phyloP scores from a whole-genome alignment of 2,888 invertebrate species.

The Troides helena region DNA sequence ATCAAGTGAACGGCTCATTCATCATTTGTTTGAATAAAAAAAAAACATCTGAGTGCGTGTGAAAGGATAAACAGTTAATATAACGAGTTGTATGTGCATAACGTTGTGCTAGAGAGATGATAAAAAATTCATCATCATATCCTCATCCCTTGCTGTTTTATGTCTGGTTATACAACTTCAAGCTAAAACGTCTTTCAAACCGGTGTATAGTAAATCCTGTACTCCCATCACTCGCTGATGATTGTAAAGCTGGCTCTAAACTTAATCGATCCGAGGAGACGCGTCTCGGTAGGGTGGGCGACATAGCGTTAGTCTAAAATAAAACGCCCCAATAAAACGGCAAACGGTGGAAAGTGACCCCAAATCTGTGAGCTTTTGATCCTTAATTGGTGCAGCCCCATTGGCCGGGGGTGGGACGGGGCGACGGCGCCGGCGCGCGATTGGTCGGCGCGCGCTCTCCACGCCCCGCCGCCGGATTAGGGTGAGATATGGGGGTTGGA shows the following conservation, averaged over 20 bases:
- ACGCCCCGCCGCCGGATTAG: slow-evolving; percentile 57
- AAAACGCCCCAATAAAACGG: slow-evolving; percentile 46
- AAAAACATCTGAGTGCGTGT: no score
- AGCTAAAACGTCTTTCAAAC: no score
- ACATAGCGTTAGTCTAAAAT: slow-evolving; percentile 36
- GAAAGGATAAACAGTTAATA: no score
- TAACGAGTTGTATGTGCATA: no score
- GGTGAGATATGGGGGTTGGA: slow-evolving; percentile 49
- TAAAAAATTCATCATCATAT: no score
- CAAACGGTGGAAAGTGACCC: slow-evolving; percentile 67
- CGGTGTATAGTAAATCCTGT: no score
- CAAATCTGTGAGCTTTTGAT: slow-evolving; percentile 68
- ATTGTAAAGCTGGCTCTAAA: not conserved
- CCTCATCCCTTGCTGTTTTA: no score
- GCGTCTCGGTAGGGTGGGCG: slow-evolving; percentile 6
- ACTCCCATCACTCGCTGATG: not conserved
- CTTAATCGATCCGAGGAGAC: slow-evolving; percentile 23
- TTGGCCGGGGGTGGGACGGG: slow-evolving; percentile 51
- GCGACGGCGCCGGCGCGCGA: slow-evolving; percentile 46
- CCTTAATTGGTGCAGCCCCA: slow-evolving; percentile 60
- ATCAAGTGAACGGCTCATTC: no score
- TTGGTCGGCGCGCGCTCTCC: slow-evolving; percentile 50
- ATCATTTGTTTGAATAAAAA: no score
- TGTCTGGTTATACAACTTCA: no score
- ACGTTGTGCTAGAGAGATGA: no score